Base-by-base conservation (phyloP, 2,888 invertebrate species). In the Tenthredo amoena region DNA sequence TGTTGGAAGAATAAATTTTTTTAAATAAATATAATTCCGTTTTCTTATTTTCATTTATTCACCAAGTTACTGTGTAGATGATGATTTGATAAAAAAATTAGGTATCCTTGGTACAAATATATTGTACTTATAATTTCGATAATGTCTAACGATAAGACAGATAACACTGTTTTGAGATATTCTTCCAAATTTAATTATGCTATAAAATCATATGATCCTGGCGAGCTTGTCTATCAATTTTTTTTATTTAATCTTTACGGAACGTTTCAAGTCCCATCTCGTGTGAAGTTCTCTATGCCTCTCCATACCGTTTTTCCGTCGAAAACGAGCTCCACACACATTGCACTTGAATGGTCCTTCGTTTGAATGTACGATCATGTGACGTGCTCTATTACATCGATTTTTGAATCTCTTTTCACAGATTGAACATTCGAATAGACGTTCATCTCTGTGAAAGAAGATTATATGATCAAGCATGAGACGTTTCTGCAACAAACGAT, bases 1-100 rank as follows among this genome's bases (percentile, higher is more conserved):
- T 72, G 12, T 43, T 72, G 12, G 12, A 72, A 21, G 40, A 72
- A 72, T 72, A 72, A 72, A 72, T 72, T 72, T 72, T 72, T 72
- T 21, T 21, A 72, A n/a, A 72, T 31, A 37, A 40, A 71, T 21
- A 62, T 62, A 1, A n/a, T 21, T 0, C 12, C 26, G 26, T 7
- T 7, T 55, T n/a, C 7, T 55, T 7, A 58, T 9, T 62, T 2
- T 21, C 4, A 62, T 62, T 12, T 62, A 26, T 62, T 62, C 12
- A 62, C 21, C 9, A 3, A 62, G 10, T 62, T 12, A 0, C 5
- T n/a, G 7, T n/a, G n/a, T 55, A 50, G 7, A 50, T 18, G 5
- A 50, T 18, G 18, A 47, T 18, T 50, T 7, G 6, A n/a, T 50
- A 5, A 50, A 50, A 50, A 18, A n/a, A 50, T 50, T 9, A 6